These are phyloP conservation scores for Marmota monax DNA, from an alignment of 2,113 vertebrate species.

Conservation along the genomic window DNA sequence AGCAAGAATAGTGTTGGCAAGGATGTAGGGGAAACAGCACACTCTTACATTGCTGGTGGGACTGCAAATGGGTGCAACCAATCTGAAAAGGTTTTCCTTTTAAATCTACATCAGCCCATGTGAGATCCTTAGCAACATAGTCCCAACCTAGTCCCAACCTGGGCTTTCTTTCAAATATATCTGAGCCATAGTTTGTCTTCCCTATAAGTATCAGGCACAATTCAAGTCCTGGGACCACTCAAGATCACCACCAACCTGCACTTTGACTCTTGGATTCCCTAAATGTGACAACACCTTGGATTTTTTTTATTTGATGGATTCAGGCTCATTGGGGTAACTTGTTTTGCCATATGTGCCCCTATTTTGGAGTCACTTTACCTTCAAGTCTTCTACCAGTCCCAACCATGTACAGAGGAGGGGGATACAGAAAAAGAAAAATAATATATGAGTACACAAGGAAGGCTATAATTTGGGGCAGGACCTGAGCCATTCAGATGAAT, in stretches of 20 bases:
- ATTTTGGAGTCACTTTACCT: neutral
- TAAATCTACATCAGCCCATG: neutral
- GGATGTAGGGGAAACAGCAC: too few relatives aligned
- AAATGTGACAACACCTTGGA: neutral
- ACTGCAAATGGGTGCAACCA: too few relatives aligned
- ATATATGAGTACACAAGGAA: neutral
- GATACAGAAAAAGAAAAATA: neutral
- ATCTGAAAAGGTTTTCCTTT: neutral
- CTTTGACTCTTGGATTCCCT: neutral
- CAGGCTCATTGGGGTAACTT: neutral
- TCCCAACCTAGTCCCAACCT: neutral
- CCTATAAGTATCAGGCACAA: neutral
- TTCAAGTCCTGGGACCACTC: neutral
- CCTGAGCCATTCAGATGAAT: neutral
- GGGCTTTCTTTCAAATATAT: neutral
- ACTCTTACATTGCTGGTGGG: too few relatives aligned
- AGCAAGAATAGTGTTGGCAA: too few relatives aligned
- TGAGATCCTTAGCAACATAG: neutral
- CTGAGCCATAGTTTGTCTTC: neutral
- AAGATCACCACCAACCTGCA: too few relatives aligned
- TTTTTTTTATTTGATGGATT: neutral
- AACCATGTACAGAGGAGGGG: fast-evolving
- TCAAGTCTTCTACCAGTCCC: neutral
- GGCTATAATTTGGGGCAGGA: fast-evolving
- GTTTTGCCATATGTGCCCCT: neutral